A percentile compares a stretch with the other conserved stretches of the same genome.
phyloP scores from a whole-genome alignment of 2,888 invertebrate genomes.

The Metellina segmentata region DNA sequence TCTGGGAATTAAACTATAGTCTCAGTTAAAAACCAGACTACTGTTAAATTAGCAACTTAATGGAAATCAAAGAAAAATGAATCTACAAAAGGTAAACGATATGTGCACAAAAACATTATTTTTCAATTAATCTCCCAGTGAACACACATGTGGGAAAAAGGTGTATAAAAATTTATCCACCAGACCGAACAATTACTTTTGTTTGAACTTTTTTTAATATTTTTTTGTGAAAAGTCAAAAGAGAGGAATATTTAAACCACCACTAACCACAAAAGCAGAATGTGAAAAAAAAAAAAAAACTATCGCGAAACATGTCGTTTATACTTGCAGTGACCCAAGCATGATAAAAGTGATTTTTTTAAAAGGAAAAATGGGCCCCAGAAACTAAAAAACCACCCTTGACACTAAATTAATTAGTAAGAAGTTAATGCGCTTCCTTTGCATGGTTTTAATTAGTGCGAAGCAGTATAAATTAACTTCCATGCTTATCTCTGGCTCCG shows the following conservation, averaged over 20 bases:
- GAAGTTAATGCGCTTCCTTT: slow-evolving; percentile 72
- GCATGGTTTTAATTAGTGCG: slow-evolving; percentile 74
- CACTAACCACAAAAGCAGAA: slow-evolving; percentile 55
- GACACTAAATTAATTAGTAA: slow-evolving; percentile 76
- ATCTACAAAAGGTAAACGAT: slow-evolving; percentile 37
- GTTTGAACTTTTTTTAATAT: slow-evolving; percentile 21
- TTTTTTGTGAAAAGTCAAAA: slow-evolving; percentile 22
- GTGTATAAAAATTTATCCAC: slow-evolving; percentile 44
- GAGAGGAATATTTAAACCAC: slow-evolving; percentile 51
- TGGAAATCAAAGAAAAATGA: slow-evolving; percentile 25
- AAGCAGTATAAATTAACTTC: slow-evolving; percentile 73
- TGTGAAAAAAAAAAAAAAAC: slow-evolving; percentile 3
- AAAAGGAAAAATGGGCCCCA: slow-evolving; percentile 4
- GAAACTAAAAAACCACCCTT: slow-evolving; percentile 58
- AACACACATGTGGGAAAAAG: slow-evolving; percentile 30
- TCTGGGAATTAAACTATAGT: slow-evolving; percentile 8
- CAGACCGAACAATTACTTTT: slow-evolving; percentile 69
- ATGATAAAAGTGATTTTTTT: slow-evolving; percentile 40
- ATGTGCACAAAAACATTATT: slow-evolving; percentile 52
- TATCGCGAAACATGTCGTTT: slow-evolving; percentile 41
- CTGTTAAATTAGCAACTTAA: slow-evolving; percentile 47
- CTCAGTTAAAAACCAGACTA: slow-evolving; percentile 41
- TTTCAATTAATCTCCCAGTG: slow-evolving; percentile 57
- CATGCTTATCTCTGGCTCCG: slow-evolving; percentile 38
- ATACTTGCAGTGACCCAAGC: slow-evolving; percentile 55